phyloP scores from a whole-genome alignment of 1,140 invertebrate species.

The Aphaenogaster ashmeadi region DNA sequence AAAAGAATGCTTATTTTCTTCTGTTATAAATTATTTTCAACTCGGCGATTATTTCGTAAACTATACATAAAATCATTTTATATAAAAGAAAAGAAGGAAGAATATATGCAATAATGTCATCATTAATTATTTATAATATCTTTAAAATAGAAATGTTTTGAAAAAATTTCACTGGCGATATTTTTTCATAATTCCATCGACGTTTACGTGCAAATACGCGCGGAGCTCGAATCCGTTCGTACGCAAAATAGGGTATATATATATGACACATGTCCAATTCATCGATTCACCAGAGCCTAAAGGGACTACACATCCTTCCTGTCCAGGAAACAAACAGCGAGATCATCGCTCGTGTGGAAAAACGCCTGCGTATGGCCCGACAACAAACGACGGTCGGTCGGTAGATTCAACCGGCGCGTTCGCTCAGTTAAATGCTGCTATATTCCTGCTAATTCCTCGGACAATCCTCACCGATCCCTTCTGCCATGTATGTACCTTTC shows the following conservation, averaged over 20 bases:
- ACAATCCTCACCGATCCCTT: conserved; percentile 79
- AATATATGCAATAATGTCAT: background rate
- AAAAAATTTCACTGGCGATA: background rate
- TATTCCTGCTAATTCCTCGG: conserved; percentile 82
- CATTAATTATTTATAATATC: background rate
- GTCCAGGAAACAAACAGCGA: conserved; percentile 75
- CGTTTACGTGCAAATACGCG: background rate
- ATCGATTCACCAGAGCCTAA: conserved; percentile 9
- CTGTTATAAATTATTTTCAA: background rate
- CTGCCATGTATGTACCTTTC: conserved; percentile 65
- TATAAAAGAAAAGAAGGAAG: background rate
- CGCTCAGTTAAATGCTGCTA: conserved; percentile 81
- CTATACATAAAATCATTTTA: background rate
- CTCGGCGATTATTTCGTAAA: background rate
- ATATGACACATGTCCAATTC: conserved; percentile 7
- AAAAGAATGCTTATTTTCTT: conserved; percentile 7
- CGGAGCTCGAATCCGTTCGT: background rate
- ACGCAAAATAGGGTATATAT: background rate
- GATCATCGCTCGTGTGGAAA: conserved; percentile 80
- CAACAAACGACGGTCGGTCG: conserved; percentile 62
- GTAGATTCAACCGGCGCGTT: conserved; percentile 68
- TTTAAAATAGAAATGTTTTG: background rate
- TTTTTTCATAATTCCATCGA: background rate
- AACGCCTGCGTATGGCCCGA: conserved; percentile 68
- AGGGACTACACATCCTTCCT: conserved; percentile 64